These are phyloP conservation scores for Chauna torquata DNA, from an alignment of 2,113 vertebrate species.

Conservation along the genomic window DNA sequence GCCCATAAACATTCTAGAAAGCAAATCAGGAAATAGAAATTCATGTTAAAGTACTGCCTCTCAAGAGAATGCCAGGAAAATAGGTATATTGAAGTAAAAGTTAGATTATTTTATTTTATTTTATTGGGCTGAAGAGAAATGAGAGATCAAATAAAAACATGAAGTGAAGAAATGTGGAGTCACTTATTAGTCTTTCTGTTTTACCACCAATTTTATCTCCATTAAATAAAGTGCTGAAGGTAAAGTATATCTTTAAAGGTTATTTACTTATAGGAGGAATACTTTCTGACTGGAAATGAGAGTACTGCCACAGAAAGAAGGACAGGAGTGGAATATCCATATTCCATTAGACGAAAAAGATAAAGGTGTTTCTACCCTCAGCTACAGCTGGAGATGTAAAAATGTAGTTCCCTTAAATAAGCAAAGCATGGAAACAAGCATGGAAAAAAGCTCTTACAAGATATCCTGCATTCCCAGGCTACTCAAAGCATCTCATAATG, in stretches of 20 bases:
- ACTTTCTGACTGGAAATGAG: constrained; percentile 13
- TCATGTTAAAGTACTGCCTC: not conserved
- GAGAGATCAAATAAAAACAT: not conserved
- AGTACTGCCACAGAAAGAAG: not conserved
- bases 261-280: not conserved
- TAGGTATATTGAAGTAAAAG: not conserved
- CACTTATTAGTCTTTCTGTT: not conserved
- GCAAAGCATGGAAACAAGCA: not conserved
- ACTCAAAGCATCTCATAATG: not conserved
- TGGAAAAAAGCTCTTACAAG: not conserved
- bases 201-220: not conserved
- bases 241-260: not conserved
- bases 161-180: not conserved
- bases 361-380: not conserved
- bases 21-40: not conserved
- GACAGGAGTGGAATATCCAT: not conserved
- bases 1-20: not conserved
- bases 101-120: not conserved
- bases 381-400: not conserved
- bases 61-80: not conserved
- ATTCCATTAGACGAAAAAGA: not conserved
- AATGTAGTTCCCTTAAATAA: not conserved
- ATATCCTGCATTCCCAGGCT: not conserved
- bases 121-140: not conserved
- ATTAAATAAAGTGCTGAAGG: not conserved